phyloP scores from a whole-genome alignment of 1,140 invertebrate species.

The Drosophila kepulauana region DNA sequence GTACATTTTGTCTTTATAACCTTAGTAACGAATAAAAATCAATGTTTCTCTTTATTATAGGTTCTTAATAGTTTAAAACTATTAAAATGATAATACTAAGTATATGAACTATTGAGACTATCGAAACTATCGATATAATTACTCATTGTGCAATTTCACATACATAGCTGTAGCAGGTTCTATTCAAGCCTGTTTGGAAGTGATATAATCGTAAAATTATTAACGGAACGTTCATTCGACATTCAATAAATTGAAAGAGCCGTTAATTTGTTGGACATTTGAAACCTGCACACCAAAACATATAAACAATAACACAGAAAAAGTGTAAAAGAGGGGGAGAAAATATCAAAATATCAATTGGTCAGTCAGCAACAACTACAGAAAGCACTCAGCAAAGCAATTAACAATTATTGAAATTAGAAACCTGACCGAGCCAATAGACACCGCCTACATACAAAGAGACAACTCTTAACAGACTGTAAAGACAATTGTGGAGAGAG shows the following conservation, averaged over 20 bases:
- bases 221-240: not conserved
- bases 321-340: not conserved
- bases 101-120: too few species aligned
- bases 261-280: slow-evolving; percentile 20
- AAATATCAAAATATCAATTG: slow-evolving; percentile 39
- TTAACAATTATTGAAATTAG: slow-evolving; percentile 74
- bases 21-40: too few species aligned
- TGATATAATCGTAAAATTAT: not conserved
- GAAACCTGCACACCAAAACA: slow-evolving; percentile 5
- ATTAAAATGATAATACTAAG: too few species aligned
- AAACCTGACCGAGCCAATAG: slow-evolving; percentile 66
- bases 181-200: not conserved
- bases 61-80: too few species aligned
- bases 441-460: slow-evolving; percentile 54
- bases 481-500: not conserved
- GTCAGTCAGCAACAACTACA: slow-evolving; percentile 32
- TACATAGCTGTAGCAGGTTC: not conserved
- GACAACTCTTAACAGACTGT: not conserved
- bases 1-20: too few species aligned
- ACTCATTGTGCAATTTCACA: not conserved
- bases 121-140: not conserved
- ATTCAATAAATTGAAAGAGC: slow-evolving; percentile 10
- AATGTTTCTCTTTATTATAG: too few species aligned
- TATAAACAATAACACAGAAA: slow-evolving; percentile 18
- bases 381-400: slow-evolving; percentile 67